Evolutionary conservation across 2,888 invertebrate species (phyloP), one percentile per base, ranked within the genome.

Genomic region (Protophormia terraenovae): DNA sequence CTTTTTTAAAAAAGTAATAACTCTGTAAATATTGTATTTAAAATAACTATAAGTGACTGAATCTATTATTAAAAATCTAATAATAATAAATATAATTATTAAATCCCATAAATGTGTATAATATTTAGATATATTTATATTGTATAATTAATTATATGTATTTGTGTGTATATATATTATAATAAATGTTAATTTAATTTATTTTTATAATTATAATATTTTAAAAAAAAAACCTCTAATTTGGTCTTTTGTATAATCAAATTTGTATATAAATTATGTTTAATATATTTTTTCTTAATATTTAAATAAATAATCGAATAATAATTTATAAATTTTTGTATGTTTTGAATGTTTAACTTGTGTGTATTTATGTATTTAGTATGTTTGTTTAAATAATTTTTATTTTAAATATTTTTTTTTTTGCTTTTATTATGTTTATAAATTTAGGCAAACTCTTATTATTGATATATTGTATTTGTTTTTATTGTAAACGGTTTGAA

Each of bases 281-380:
- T 24, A 64, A 50, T 89, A 89, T 88, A 89, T 89, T 89, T 88
- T 87, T 79, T 88, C 89, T 88, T 90, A 89, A 86, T 89, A 88
- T 89, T 89, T 75, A 10, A 8, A 50, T 62, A 50, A 60, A 47
- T 53, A 38, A 64, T 29, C 19, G 22, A 55, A 76, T 53, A 53
- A 27, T 29, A 64, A 75, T 73, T 22, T 47, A 64, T 50, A 64
- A 38, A 47, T 83, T 5, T 50, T 32, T n/a, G n/a, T n/a, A n/a
- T n/a, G n/a, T n/a, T n/a, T n/a, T n/a, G n/a, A n/a, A n/a, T n/a
- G n/a, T n/a, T n/a, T n/a, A n/a, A n/a, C 45, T 16, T 67, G 50
- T 82, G 7, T 82, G 58, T 45, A 41, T 60, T 38, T 62, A 29
- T 75, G 22, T 55, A 47, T 50, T 72, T 55, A 45, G 78, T 62